Conservation (phyloP, 2,113 vertebrate species). For the Micronycteris hirsuta region DNA sequence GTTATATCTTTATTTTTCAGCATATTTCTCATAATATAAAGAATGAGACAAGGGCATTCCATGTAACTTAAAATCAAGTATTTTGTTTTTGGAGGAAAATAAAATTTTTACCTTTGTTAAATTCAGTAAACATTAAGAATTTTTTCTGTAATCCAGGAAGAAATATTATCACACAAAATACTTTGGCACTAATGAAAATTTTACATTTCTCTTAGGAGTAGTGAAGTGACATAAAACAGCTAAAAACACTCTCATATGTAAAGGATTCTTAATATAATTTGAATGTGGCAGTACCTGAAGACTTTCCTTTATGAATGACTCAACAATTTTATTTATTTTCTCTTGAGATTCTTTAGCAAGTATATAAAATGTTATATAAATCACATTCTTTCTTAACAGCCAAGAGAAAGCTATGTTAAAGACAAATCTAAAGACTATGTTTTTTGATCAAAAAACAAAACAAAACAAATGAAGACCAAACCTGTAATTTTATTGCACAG, state of each 20-base stretch:
- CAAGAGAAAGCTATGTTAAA: neutral
- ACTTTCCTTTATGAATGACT: neutral
- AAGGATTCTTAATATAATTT: neutral
- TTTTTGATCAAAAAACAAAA: neutral
- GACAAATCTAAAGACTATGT: neutral
- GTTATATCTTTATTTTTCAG: neutral
- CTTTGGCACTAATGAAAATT: neutral
- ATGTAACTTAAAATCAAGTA: conserved; percentile 20
- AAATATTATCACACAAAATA: neutral
- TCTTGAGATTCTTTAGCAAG: neutral
- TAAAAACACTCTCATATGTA: neutral
- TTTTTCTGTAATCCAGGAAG: neutral
- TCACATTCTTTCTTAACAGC: neutral
- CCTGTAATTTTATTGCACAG: neutral
- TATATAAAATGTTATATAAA: neutral
- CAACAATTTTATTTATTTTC: neutral
- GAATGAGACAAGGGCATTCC: neutral
- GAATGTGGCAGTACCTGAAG: neutral
- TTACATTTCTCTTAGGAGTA: neutral
- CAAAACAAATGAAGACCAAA: neutral
- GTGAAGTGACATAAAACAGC: neutral
- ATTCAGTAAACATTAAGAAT: neutral
- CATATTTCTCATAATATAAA: neutral
- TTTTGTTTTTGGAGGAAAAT: neutral
- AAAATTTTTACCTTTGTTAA: neutral